A percentile compares a stretch with the other conserved stretches of the same genome.
phyloP scores from a whole-genome alignment of 64 coral and sea anemone species.

The Stichodactyla helianthus region DNA sequence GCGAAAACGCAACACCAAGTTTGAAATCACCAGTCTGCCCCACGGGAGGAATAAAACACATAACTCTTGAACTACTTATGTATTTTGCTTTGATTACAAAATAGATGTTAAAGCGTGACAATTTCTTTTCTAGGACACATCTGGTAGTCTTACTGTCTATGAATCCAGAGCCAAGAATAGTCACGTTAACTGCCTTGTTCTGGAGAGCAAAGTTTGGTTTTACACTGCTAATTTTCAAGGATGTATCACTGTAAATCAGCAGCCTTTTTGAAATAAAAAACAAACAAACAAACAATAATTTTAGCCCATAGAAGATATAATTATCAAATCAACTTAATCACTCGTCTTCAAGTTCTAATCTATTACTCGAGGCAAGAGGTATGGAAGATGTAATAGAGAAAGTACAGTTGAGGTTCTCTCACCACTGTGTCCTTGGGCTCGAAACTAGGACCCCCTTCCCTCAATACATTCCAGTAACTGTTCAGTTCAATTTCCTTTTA shows the following conservation, averaged over 20 bases:
- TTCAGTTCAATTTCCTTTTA: too few species aligned
- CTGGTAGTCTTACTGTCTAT: neutral
- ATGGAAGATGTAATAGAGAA: too few species aligned
- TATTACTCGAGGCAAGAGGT: too few species aligned
- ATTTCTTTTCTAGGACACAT: conserved; percentile 2
- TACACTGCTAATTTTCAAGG: neutral
- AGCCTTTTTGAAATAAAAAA: neutral
- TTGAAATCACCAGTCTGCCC: neutral
- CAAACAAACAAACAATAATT: neutral
- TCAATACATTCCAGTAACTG: too few species aligned
- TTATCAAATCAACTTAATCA: too few species aligned
- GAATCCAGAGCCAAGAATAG: neutral
- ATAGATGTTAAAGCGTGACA: neutral
- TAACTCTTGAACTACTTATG: neutral
- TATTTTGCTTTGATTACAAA: neutral
- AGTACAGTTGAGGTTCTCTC: too few species aligned
- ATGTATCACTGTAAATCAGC: neutral
- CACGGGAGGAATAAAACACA: neutral
- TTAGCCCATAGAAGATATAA: neutral
- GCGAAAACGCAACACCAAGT: neutral
- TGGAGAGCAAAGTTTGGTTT: neutral
- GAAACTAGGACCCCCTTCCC: too few species aligned
- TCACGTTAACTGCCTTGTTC: neutral
- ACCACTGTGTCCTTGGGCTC: too few species aligned
- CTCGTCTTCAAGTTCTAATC: too few species aligned